Evolutionary conservation across 2,797 vertebrate species (phyloP).

Genomic region (Heliangelus exortis): DNA sequence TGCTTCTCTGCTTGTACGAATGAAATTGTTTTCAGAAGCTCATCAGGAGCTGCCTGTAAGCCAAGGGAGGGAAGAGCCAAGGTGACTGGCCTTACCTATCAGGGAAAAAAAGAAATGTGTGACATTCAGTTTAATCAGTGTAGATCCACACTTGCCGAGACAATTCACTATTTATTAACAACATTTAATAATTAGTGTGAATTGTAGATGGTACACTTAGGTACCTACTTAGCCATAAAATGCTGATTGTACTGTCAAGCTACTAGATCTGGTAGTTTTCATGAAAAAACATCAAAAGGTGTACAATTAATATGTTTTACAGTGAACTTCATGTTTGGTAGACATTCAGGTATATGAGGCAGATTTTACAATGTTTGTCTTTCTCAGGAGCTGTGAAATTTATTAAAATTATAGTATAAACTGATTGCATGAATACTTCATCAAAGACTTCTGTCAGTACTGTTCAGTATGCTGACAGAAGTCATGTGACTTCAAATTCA

Average conservation of each 20-base stretch:
- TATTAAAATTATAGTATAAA: not conserved
- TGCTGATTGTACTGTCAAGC: not conserved
- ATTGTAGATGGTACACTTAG: not conserved
- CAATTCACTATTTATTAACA: not conserved
- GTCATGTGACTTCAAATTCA: not conserved
- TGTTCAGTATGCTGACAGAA: not conserved
- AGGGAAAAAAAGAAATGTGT: not conserved
- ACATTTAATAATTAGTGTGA: not conserved
- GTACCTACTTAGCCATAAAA: accelerated
- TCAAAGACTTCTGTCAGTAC: not conserved
- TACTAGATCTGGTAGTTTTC: not conserved
- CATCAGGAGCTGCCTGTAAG: not conserved
- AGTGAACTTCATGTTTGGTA: not conserved
- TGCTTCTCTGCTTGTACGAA: conserved; percentile 26
- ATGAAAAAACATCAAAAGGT: not conserved
- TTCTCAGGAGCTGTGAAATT: not conserved
- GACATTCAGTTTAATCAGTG: not conserved
- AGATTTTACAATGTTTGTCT: not conserved
- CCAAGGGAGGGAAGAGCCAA: not conserved
- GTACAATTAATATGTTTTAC: not conserved
- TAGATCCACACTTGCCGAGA: not conserved
- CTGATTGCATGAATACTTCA: not conserved
- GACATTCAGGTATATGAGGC: not conserved
- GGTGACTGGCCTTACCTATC: not conserved
- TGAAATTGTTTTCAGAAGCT: not conserved